Evolutionary conservation across 2,888 invertebrate species (phyloP).

Genomic region (Penaeus monodon): DNA sequence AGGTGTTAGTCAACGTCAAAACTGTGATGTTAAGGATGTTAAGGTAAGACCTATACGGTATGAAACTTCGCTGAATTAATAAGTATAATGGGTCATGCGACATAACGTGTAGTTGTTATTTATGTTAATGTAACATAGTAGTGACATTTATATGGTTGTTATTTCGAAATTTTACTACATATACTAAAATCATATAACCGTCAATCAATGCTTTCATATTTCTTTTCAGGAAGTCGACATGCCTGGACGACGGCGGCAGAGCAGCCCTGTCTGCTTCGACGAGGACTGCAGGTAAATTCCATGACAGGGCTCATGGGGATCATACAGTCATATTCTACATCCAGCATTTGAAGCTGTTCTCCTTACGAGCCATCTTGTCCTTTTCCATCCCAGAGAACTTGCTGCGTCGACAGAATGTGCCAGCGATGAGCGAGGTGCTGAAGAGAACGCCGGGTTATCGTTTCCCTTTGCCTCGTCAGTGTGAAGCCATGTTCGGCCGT

Average conservation of each 20-base stretch:
- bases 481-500: slow-evolving; percentile 34
- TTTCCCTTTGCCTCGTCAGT: slow-evolving; percentile 42
- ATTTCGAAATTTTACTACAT: slow-evolving; percentile 18
- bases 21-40: not conserved
- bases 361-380: slow-evolving; percentile 34
- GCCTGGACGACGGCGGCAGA: slow-evolving; percentile 31
- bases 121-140: too few species aligned
- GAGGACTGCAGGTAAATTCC: slow-evolving; percentile 52
- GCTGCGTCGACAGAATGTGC: not conserved
- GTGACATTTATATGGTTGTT: not conserved
- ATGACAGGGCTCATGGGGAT: not conserved
- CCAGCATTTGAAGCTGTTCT: slow-evolving; percentile 61
- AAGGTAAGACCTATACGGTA: not conserved
- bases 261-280: slow-evolving; percentile 27
- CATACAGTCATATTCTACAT: slow-evolving; percentile 65
- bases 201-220: slow-evolving; percentile 65
- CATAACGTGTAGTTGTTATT: too few species aligned
- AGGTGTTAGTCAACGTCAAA: slow-evolving; percentile 6
- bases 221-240: slow-evolving; percentile 47
- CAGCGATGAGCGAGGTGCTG: not conserved
- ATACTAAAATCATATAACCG: not conserved
- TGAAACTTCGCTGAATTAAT: not conserved
- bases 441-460: slow-evolving; percentile 33
- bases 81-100: too few species aligned
- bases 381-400: not conserved